These are phyloP conservation scores for Leguminivora glycinivorella DNA, from an alignment of 1,140 invertebrate genomes.

Conservation along the genomic window DNA sequence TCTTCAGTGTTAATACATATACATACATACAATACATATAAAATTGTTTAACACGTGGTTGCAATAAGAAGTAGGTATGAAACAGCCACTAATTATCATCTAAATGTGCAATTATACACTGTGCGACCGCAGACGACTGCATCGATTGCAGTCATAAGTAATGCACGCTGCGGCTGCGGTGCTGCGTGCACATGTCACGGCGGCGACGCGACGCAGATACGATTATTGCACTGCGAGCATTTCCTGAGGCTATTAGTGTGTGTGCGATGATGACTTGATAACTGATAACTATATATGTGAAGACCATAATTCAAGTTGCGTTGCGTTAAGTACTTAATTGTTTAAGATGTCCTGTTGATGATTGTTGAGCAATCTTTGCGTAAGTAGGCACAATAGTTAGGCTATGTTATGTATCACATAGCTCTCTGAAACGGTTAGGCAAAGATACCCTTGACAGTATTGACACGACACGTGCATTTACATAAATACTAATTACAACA, in stretches of 20 bases:
- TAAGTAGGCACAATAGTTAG: no score
- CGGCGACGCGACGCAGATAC: constrained; percentile 1
- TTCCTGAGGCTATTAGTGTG: constrained; percentile 11
- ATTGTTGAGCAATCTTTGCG: no score
- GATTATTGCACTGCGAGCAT: constrained; percentile 38
- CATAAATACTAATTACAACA: no score
- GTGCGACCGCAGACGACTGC: constrained; percentile 13
- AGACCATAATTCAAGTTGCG: background rate
- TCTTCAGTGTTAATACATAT: no score
- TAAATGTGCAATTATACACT: background rate
- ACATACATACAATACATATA: background rate
- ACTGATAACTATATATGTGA: background rate
- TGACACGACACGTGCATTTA: no score
- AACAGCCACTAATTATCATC: background rate
- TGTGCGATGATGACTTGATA: no score
- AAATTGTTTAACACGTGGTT: background rate
- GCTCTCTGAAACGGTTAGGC: background rate
- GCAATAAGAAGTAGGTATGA: background rate
- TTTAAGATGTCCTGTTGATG: no score
- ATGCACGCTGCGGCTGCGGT: constrained; percentile 3
- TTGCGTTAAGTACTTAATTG: no score
- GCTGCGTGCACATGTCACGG: background rate
- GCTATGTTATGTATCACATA: no score
- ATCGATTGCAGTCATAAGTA: constrained; percentile 13
- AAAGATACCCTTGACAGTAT: no score